phyloP scores from a whole-genome alignment of 2,113 vertebrate genomes.

The Psilopsiagon aymara region DNA sequence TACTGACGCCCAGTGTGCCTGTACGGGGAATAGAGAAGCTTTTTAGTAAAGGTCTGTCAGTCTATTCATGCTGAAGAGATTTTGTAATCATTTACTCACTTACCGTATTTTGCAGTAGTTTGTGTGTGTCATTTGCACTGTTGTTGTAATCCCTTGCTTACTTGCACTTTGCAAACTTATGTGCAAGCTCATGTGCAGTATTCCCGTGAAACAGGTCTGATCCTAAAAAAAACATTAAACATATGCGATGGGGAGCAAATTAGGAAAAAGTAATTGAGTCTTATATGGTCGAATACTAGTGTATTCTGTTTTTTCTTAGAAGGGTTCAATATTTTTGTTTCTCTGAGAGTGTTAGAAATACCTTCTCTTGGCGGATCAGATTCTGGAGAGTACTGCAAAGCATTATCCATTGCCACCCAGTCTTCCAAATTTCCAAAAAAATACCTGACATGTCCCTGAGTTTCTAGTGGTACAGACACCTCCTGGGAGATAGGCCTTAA shows the following conservation, averaged over 20 bases:
- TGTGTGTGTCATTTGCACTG: background rate
- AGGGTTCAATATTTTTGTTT: background rate
- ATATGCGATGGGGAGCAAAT: background rate
- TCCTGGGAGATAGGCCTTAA: background rate
- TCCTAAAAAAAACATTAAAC: background rate
- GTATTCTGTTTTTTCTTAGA: background rate
- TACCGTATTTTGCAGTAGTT: background rate
- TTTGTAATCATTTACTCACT: background rate
- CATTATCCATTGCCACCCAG: background rate
- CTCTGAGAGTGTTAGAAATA: background rate
- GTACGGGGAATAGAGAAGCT: background rate
- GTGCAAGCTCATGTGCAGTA: background rate
- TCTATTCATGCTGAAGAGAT: background rate
- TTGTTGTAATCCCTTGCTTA: background rate
- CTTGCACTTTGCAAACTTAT: background rate
- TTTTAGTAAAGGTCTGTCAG: background rate
- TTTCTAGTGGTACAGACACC: background rate
- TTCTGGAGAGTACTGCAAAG: background rate
- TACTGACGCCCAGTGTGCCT: background rate
- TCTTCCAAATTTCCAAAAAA: background rate
- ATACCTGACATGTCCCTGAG: background rate
- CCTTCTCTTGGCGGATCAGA: background rate
- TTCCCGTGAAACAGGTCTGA: background rate
- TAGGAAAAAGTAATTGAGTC: background rate
- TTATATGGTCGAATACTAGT: background rate